Evolutionary conservation across 2,113 vertebrate genomes (phyloP), one percentile per base, ranked within the genome.

Genomic region (Petroica traversi): DNA sequence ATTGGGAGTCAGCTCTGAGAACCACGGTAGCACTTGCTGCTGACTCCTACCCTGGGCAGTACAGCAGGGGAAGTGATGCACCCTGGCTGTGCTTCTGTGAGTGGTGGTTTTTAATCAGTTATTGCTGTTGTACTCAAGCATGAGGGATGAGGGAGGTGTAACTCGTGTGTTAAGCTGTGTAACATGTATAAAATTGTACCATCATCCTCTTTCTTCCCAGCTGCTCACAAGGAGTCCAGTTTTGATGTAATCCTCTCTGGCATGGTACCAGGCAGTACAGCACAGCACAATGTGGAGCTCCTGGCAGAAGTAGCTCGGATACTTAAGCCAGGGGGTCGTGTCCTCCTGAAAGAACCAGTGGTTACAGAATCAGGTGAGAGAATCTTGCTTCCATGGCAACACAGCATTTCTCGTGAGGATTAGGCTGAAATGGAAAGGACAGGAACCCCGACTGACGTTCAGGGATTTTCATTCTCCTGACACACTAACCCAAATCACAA

Each of bases 251-350:
- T 99, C 63, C 97, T 99, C 11, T 99, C 99, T 0, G 98, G 99
- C 5, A 12, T 99, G 24, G 96, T 99, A 52, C 95, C 98, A 3
- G 98, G 99, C 93, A 98, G 98, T 22, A 58, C 92, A 12, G 89
- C 76, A 1, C 38, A 98, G 94, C 99, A 99, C 98, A 98, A 92
- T 5, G 43, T 97, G 1, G 99, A 99, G 58, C 59, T 97, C 6
- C 96, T 99, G 85, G 99, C 98, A 5, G 99, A 99, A 89, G 97
- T 99, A 38, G 99, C 98, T 90, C 98, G 98, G 66, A 97, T 99
- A 59, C 98, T 99, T 23, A 99, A 98, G 84, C 99, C 99, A 1
- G 99, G 99, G 0, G 99, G 99, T 12, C 98, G 96, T 48, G 92
- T 99, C 24, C 85, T 99, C 51, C 97, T 99, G 76, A 99, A 98